Evolutionary conservation across 1,140 invertebrate species (phyloP).

Genomic region (Trachymyrmex cornetzi): DNA sequence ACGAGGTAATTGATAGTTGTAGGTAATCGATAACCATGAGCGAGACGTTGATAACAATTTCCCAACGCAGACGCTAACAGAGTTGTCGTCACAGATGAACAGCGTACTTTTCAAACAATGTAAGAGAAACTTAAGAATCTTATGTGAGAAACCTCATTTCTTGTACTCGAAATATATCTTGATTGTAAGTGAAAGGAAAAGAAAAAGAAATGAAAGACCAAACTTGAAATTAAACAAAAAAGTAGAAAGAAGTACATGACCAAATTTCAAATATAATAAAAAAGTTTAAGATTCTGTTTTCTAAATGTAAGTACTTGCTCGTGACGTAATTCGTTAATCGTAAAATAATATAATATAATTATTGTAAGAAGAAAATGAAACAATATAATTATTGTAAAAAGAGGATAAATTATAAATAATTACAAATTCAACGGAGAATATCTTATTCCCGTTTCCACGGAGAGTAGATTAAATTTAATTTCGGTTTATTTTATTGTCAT

Average conservation of each 20-base stretch:
- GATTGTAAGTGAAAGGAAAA: not conserved
- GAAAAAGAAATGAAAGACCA: not conserved
- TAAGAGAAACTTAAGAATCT: not conserved
- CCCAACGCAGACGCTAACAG: constrained; percentile 19
- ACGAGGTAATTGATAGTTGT: constrained; percentile 64
- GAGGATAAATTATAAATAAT: not conserved
- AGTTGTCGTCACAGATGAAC: constrained; percentile 37
- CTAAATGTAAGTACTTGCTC: not conserved
- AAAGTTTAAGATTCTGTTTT: not conserved
- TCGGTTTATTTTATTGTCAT: too few species aligned
- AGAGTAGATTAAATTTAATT: too few species aligned
- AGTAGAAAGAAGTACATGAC: too few species aligned
- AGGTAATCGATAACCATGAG: constrained; percentile 56
- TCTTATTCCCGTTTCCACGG: not conserved
- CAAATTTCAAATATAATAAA: not conserved
- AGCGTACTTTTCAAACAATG: constrained; percentile 6
- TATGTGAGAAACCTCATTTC: not conserved
- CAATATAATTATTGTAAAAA: not conserved
- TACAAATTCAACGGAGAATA: not conserved
- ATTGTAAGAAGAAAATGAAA: not conserved
- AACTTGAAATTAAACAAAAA: constrained; percentile 6
- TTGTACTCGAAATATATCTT: not conserved
- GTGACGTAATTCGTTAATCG: too few species aligned
- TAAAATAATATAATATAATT: not conserved
- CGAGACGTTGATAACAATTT: constrained; percentile 73